Evolutionary conservation across 2,113 vertebrate species (phyloP).

Genomic region (Oophaga pumilio): DNA sequence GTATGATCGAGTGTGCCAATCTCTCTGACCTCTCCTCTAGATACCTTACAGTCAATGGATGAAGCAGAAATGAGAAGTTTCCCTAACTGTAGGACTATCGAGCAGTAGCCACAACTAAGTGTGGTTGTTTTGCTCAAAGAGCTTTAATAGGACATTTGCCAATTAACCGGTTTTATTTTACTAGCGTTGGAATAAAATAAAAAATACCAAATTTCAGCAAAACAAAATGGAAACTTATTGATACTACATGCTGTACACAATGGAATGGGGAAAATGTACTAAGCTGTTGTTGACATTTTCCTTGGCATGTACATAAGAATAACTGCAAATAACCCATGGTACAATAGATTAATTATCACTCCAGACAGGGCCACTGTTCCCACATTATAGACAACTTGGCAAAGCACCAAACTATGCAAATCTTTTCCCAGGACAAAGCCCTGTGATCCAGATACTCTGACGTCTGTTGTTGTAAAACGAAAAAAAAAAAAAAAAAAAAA

Average conservation of each 20-base stretch:
- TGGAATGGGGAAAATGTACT: neutral
- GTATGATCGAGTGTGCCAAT: too few species aligned
- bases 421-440: slow-evolving; percentile 34
- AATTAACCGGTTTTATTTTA: too few species aligned
- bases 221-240: neutral
- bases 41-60: too few species aligned
- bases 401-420: slow-evolving; percentile 9
- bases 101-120: too few species aligned
- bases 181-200: too few species aligned
- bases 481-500: neutral
- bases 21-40: too few species aligned
- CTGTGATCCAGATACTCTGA: slow-evolving; percentile 8
- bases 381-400: slow-evolving; percentile 32
- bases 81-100: too few species aligned
- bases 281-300: neutral
- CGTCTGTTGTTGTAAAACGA: neutral
- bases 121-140: too few species aligned
- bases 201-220: too few species aligned
- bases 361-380: neutral
- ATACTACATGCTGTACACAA: neutral
- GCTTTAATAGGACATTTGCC: too few species aligned
- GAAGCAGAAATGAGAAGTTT: too few species aligned
- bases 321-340: neutral
- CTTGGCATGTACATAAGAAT: neutral
- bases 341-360: neutral